phyloP scores from a whole-genome alignment of 37 sponge, comb jelly and placozoan species.

The Chondrilla cf. caribensis region DNA sequence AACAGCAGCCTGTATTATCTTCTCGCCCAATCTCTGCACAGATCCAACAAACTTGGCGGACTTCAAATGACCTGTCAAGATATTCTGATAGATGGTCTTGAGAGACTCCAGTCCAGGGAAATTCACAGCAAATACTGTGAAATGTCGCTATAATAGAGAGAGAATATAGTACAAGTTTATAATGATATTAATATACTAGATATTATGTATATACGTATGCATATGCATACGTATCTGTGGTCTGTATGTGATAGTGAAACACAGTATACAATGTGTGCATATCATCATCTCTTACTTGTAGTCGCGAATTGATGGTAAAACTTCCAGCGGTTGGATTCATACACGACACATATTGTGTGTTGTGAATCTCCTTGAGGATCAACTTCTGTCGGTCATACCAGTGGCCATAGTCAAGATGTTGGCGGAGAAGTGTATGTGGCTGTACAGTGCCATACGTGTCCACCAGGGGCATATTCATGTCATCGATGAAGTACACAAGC shows the following conservation, averaged over 20 bases:
- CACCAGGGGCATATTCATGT: slow-evolving; percentile 99
- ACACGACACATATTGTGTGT: slow-evolving; percentile 97
- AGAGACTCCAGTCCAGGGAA: slow-evolving; percentile 88
- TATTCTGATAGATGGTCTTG: slow-evolving; percentile 89
- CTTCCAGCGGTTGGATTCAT: slow-evolving; percentile 99
- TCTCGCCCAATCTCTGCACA: slow-evolving; percentile 69
- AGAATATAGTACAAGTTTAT: no score
- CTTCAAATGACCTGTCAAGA: slow-evolving; percentile 78
- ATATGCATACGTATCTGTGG: not conserved
- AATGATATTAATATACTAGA: no score
- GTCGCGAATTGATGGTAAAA: slow-evolving; percentile 98
- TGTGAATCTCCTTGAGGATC: slow-evolving; percentile 93
- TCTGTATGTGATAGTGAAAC: not conserved
- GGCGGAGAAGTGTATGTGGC: slow-evolving; percentile 96
- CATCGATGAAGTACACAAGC: slow-evolving; percentile 98
- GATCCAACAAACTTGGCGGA: slow-evolving; percentile 46
- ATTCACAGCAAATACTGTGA: slow-evolving; percentile 96
- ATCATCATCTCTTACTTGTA: slow-evolving; percentile 32
- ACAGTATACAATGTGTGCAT: not conserved
- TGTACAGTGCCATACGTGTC: slow-evolving; percentile 97
- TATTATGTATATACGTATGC: not conserved
- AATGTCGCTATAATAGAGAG: slow-evolving; percentile 71
- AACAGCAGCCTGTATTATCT: slow-evolving; percentile 76
- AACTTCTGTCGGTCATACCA: slow-evolving; percentile 97
- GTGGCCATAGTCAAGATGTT: slow-evolving; percentile 96